phyloP scores from a whole-genome alignment of 2,888 invertebrate genomes.

The Tetanocera ferruginea region DNA sequence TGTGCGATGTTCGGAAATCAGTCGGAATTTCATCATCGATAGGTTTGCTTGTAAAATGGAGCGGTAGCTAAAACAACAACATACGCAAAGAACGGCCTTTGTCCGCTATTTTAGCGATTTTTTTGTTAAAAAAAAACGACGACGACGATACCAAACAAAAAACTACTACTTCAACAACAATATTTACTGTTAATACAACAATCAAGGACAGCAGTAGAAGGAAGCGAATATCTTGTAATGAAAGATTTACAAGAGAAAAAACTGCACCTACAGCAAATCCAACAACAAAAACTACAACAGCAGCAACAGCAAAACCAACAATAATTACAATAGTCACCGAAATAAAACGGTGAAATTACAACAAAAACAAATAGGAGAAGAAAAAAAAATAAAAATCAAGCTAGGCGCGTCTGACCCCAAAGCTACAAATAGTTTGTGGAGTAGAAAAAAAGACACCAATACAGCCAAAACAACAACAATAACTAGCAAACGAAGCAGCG shows the following conservation, averaged over 20 bases:
- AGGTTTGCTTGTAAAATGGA: slow-evolving; percentile 66
- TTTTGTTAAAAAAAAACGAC: slow-evolving; percentile 70
- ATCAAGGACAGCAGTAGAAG: slow-evolving; percentile 34
- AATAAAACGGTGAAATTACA: slow-evolving; percentile 9
- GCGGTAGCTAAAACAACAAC: slow-evolving; percentile 69
- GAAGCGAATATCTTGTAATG: slow-evolving; percentile 41
- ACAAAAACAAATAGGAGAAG: neutral
- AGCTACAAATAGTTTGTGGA: slow-evolving; percentile 12
- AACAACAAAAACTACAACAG: slow-evolving; percentile 32
- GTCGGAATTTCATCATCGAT: slow-evolving; percentile 68
- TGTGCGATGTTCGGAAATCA: slow-evolving; percentile 46
- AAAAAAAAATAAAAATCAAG: neutral
- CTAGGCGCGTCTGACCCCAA: slow-evolving; percentile 31
- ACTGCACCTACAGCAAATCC: neutral
- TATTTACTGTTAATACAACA: slow-evolving; percentile 32
- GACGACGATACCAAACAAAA: slow-evolving; percentile 46
- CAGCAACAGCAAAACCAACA: slow-evolving; percentile 37
- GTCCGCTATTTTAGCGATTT: slow-evolving; percentile 74
- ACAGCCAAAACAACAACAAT: neutral
- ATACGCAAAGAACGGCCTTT: slow-evolving; percentile 70
- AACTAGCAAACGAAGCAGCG: slow-evolving; percentile 5
- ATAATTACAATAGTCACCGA: slow-evolving; percentile 27
- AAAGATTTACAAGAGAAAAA: slow-evolving; percentile 28
- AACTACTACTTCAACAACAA: slow-evolving; percentile 42
- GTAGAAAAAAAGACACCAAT: neutral